phyloP scores from a whole-genome alignment of 2,797 vertebrate species.

The Helicolenus hilgendorfi region DNA sequence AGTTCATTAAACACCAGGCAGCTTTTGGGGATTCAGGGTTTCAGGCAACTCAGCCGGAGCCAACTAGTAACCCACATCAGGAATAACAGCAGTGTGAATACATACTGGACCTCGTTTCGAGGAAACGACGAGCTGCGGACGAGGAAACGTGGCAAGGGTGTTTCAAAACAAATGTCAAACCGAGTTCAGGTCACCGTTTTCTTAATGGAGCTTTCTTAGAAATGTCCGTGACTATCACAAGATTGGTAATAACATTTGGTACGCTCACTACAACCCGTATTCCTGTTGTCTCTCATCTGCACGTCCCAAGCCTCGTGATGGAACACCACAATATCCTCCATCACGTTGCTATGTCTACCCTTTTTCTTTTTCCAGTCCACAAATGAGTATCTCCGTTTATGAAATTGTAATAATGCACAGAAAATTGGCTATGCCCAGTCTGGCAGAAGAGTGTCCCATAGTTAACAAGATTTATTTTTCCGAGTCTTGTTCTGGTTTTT shows the following conservation, averaged over 20 bases:
- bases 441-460: conserved; percentile 32
- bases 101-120: conserved; percentile 30
- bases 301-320: conserved; percentile 8
- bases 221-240: conserved; percentile 14
- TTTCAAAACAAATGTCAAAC: background rate
- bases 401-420: conserved; percentile 34
- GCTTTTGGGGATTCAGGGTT: conserved; percentile 59
- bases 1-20: conserved; percentile 65
- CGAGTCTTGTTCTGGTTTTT: conserved; percentile 49
- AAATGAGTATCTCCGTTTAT: conserved; percentile 24
- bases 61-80: conserved; percentile 45
- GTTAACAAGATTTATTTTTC: conserved; percentile 53
- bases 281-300: background rate
- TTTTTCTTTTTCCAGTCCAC: background rate
- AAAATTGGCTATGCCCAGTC: conserved; percentile 21
- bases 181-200: background rate
- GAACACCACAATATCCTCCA: conserved; percentile 32
- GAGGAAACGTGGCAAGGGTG: conserved; percentile 15
- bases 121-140: conserved; percentile 12
- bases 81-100: conserved; percentile 34
- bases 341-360: conserved; percentile 12
- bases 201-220: conserved; percentile 2
- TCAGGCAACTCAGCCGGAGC: conserved; percentile 60
- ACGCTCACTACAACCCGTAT: background rate
- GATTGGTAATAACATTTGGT: background rate